Conservation (phyloP, 1,140 invertebrate species). For the Ericerus pela region DNA sequence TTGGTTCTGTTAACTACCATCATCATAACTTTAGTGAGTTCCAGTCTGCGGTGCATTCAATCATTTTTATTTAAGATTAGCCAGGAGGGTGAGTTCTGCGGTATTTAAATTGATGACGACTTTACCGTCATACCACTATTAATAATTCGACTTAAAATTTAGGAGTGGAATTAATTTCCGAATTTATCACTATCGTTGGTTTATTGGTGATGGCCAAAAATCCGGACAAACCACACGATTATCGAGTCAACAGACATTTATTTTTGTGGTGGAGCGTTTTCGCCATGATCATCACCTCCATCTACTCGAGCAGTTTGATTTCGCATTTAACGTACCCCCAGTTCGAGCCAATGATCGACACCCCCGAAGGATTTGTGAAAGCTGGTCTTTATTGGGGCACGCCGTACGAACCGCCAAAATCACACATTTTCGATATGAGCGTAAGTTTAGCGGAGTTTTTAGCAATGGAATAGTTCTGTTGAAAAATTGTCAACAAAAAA, state of each 20-base stretch:
- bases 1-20: conserved; percentile 4
- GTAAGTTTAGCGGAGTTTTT: conserved; percentile 7
- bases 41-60: background rate
- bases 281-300: conserved; percentile 11
- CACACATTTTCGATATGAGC: conserved; percentile 9
- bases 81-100: background rate
- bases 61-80: background rate
- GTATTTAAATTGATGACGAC: background rate
- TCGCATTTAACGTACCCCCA: conserved; percentile 12
- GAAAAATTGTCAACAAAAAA: no score
- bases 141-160: background rate
- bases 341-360: background rate
- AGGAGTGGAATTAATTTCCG: background rate
- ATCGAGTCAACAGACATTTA: conserved; percentile 9
- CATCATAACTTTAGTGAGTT: background rate
- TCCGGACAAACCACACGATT: background rate
- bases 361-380: conserved; percentile 3
- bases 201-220: conserved; percentile 10
- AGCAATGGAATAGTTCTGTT: background rate
- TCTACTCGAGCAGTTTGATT: conserved; percentile 14
- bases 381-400: conserved; percentile 9
- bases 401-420: conserved; percentile 1
- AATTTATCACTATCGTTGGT: conserved; percentile 11
- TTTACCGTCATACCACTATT: background rate
- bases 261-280: conserved; percentile 18